These are phyloP conservation scores for Lepidocyrtinus sp. DNA, from an alignment of 2,888 invertebrate genomes.

Conservation along the genomic window DNA sequence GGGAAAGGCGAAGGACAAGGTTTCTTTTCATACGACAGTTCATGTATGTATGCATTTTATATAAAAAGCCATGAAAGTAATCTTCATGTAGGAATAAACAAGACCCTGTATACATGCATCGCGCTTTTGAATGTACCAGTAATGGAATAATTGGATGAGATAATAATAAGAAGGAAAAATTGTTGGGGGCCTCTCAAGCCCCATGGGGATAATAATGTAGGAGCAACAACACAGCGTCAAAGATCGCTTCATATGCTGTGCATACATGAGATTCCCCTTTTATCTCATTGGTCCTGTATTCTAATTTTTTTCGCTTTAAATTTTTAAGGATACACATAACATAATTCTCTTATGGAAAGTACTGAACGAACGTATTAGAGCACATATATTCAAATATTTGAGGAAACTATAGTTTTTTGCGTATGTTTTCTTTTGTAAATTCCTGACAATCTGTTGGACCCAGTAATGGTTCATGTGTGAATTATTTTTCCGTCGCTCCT, in stretches of 20 bases:
- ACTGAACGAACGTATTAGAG: neutral
- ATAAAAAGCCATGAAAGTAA: too few relatives aligned
- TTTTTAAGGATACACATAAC: constrained; percentile 19
- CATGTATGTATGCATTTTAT: constrained; percentile 22
- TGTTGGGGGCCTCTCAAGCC: constrained; percentile 40
- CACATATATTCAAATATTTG: too few relatives aligned
- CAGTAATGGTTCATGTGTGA: too few relatives aligned
- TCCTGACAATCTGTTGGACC: too few relatives aligned
- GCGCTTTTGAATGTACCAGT: neutral
- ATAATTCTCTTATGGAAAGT: constrained; percentile 3
- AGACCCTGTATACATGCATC: neutral
- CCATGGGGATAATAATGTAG: constrained; percentile 46
- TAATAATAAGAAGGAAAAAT: constrained; percentile 46
- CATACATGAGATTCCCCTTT: constrained; percentile 5
- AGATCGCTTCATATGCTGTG: constrained; percentile 41
- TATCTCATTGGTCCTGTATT: neutral
- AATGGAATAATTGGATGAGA: constrained; percentile 22
- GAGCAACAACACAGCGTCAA: constrained; percentile 47
- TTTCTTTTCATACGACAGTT: constrained; percentile 30
- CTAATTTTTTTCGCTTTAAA: neutral
- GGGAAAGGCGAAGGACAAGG: constrained; percentile 31
- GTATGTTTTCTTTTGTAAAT: too few relatives aligned
- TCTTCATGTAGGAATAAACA: neutral
- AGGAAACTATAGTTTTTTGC: too few relatives aligned
- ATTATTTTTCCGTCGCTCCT: too few relatives aligned